Evolutionary conservation across 2,888 invertebrate genomes (phyloP).

Genomic region (Ophion ventricosus): DNA sequence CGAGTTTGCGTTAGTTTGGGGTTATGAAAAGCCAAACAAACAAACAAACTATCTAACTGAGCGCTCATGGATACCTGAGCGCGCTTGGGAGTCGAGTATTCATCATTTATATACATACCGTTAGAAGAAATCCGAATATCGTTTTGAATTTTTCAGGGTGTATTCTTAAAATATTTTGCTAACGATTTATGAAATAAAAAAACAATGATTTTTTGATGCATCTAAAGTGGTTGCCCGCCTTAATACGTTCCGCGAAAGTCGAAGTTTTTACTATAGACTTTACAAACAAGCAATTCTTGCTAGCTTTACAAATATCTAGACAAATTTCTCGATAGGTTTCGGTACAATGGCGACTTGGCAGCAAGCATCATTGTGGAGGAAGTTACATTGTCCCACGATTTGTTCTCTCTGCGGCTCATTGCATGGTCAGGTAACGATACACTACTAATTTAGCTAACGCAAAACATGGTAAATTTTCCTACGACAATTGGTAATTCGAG

Average conservation of each 20-base stretch:
- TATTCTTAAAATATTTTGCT: too few relatives aligned
- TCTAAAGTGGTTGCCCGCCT: too few relatives aligned
- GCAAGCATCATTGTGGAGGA: slow-evolving; percentile 76
- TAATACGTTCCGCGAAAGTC: background rate
- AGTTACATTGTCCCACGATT: slow-evolving; percentile 76
- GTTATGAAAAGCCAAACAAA: too few relatives aligned
- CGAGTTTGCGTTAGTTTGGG: too few relatives aligned
- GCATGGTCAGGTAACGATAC: slow-evolving; percentile 76
- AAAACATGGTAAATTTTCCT: slow-evolving; percentile 4
- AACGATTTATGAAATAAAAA: too few relatives aligned
- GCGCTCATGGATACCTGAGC: too few relatives aligned
- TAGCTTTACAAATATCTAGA: background rate
- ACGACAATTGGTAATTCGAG: slow-evolving; percentile 47
- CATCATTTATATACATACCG: too few relatives aligned
- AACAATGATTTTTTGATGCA: too few relatives aligned
- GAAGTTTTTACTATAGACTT: background rate
- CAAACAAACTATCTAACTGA: too few relatives aligned
- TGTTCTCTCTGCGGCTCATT: slow-evolving; percentile 79
- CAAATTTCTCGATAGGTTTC: slow-evolving; percentile 67
- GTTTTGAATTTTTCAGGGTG: too few relatives aligned
- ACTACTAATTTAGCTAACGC: slow-evolving; percentile 36
- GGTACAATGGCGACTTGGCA: slow-evolving; percentile 71
- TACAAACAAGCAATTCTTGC: background rate
- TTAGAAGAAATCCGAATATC: too few relatives aligned
- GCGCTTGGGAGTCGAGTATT: too few relatives aligned